phyloP scores from a whole-genome alignment of 2,888 invertebrate species.

The Drosophila demipolita region DNA sequence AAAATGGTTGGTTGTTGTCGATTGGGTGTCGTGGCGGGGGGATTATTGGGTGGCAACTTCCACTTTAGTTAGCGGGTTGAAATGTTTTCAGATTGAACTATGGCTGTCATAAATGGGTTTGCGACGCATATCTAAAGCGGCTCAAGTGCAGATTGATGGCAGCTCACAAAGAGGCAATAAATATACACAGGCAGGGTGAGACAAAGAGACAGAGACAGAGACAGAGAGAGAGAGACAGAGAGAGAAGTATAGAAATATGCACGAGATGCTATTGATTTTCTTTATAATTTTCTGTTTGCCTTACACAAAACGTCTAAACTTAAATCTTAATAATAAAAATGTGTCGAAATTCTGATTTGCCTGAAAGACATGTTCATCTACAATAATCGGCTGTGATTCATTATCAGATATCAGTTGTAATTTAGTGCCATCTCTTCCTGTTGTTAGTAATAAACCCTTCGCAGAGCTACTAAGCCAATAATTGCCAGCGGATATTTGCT shows the following conservation, averaged over 20 bases:
- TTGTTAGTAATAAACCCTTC: constrained; percentile 43
- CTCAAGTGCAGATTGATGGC: constrained; percentile 71
- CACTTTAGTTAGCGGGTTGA: constrained; percentile 70
- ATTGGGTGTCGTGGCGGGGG: constrained; percentile 12
- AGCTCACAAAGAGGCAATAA: constrained; percentile 38
- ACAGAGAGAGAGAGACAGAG: not conserved
- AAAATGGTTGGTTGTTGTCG: constrained; percentile 68
- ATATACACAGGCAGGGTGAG: not conserved
- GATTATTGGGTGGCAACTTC: constrained; percentile 59
- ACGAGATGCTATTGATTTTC: constrained; percentile 27
- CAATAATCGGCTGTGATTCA: not conserved
- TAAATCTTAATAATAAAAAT: not conserved
- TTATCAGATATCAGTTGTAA: not conserved
- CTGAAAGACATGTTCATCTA: not conserved
- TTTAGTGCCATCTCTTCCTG: not conserved
- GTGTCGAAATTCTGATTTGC: not conserved
- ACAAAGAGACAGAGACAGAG: not conserved
- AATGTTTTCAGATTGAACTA: constrained; percentile 75
- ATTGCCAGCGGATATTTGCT: constrained; percentile 51
- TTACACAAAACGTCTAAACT: not conserved
- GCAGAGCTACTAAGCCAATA: constrained; percentile 55
- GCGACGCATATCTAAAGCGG: constrained; percentile 70
- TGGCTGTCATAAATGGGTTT: constrained; percentile 74
- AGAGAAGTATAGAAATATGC: constrained; percentile 1
- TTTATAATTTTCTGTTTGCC: not conserved